Conservation (phyloP, 2,797 vertebrate species). For the Danio tinwini region DNA sequence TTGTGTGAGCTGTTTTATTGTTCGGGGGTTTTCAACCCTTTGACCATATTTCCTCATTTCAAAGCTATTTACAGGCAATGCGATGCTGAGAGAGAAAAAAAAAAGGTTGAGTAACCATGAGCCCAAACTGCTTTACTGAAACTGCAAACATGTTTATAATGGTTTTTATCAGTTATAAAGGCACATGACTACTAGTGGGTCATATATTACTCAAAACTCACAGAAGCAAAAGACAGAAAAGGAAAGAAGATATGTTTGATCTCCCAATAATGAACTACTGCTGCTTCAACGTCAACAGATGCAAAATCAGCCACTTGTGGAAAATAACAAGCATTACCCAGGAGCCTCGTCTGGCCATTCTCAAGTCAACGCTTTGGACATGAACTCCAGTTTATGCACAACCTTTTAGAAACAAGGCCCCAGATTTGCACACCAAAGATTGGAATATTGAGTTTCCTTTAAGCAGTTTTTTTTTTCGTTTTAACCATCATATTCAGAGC, state of each 20-base stretch:
- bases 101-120: conserved; percentile 51
- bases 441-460: background rate
- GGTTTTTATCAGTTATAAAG: background rate
- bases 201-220: background rate
- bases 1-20: conserved; percentile 13
- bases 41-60: background rate
- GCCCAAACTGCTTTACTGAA: background rate
- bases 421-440: background rate
- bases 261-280: background rate
- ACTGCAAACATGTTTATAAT: background rate
- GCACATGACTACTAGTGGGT: background rate
- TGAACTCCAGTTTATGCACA: too few relatives aligned
- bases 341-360: background rate
- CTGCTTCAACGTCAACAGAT: background rate
- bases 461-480: background rate
- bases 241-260: background rate
- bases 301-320: background rate
- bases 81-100: conserved; percentile 16
- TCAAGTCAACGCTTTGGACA: too few relatives aligned
- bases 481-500: too few relatives aligned
- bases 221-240: background rate
- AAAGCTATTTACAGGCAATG: conserved; percentile 31
- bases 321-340: background rate
- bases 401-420: too few relatives aligned
- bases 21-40: background rate